phyloP scores from a whole-genome alignment of 2,888 invertebrate species.

The Drosophila limbata region DNA sequence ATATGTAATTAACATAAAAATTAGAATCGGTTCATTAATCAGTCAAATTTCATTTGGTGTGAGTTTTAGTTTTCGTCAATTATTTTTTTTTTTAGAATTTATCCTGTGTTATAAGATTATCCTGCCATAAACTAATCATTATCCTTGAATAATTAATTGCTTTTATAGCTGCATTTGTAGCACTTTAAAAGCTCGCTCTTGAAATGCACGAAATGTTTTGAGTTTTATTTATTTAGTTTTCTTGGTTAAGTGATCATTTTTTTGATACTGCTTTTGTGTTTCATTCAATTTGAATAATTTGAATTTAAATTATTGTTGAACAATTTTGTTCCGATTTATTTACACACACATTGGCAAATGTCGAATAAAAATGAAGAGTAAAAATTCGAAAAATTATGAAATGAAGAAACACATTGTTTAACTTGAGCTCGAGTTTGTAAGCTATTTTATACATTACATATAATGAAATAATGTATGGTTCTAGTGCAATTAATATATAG shows the following conservation, averaged over 20 bases:
- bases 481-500: conserved; percentile 37
- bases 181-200: conserved; percentile 38
- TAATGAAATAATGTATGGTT: conserved; percentile 32
- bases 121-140: conserved; percentile 9
- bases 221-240: conserved; percentile 11
- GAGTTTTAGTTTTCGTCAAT: neutral
- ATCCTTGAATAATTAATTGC: conserved; percentile 2
- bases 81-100: conserved; percentile 16
- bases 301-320: conserved; percentile 26
- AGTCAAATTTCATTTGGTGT: neutral
- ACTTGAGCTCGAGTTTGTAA: conserved; percentile 42
- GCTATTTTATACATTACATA: conserved; percentile 32
- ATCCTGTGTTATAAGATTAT: conserved; percentile 13
- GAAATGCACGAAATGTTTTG: conserved; percentile 17
- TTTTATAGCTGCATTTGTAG: conserved; percentile 38
- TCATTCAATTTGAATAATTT: conserved; percentile 27
- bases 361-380: conserved; percentile 19
- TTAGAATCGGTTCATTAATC: neutral
- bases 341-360: conserved; percentile 40
- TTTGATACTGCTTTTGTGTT: conserved; percentile 21
- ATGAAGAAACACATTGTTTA: conserved; percentile 10
- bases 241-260: conserved; percentile 15
- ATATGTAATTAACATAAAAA: neutral
- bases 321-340: conserved; percentile 8
- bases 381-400: conserved; percentile 20